phyloP scores from a whole-genome alignment of 2,113 vertebrate genomes.

The Tiliqua scincoides region DNA sequence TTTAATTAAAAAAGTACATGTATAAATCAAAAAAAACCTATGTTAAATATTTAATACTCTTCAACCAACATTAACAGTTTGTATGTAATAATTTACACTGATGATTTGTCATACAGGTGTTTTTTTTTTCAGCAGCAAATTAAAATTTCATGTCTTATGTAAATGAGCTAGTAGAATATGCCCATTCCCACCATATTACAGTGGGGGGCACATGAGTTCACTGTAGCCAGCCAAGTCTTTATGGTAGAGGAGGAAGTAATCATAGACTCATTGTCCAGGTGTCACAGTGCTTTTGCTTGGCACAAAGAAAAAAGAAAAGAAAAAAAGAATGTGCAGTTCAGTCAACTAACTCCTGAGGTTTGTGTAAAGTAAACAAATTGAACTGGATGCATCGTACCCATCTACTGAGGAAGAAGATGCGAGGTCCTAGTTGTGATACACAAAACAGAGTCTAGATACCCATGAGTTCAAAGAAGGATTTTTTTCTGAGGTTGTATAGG shows the following conservation, averaged over 20 bases:
- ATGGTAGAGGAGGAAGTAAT: slow-evolving; percentile 72
- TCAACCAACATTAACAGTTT: slow-evolving; percentile 82
- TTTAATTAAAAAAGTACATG: slow-evolving; percentile 85
- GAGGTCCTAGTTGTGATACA: slow-evolving; percentile 86
- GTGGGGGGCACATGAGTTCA: slow-evolving; percentile 73
- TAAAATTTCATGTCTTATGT: slow-evolving; percentile 75
- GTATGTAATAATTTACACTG: slow-evolving; percentile 89
- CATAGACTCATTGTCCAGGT: slow-evolving; percentile 76
- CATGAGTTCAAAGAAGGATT: slow-evolving; percentile 81
- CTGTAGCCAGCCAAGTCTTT: slow-evolving; percentile 76
- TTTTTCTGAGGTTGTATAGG: slow-evolving; percentile 82
- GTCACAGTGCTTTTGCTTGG: slow-evolving; percentile 86
- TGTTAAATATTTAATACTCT: slow-evolving; percentile 92
- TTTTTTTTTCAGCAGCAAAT: slow-evolving; percentile 86
- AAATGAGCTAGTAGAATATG: slow-evolving; percentile 72
- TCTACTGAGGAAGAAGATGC: slow-evolving; percentile 77
- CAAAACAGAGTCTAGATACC: slow-evolving; percentile 82
- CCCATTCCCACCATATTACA: slow-evolving; percentile 71
- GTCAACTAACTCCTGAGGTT: slow-evolving; percentile 87
- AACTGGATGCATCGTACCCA: slow-evolving; percentile 84
- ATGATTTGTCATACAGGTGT: slow-evolving; percentile 78
- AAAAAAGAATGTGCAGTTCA: slow-evolving; percentile 80
- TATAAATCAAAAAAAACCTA: slow-evolving; percentile 86
- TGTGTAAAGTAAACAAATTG: slow-evolving; percentile 86
- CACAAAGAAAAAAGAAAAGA: slow-evolving; percentile 77